Evolutionary conservation across 2,888 invertebrate genomes (phyloP).

Genomic region (Pherbina coryleti): DNA sequence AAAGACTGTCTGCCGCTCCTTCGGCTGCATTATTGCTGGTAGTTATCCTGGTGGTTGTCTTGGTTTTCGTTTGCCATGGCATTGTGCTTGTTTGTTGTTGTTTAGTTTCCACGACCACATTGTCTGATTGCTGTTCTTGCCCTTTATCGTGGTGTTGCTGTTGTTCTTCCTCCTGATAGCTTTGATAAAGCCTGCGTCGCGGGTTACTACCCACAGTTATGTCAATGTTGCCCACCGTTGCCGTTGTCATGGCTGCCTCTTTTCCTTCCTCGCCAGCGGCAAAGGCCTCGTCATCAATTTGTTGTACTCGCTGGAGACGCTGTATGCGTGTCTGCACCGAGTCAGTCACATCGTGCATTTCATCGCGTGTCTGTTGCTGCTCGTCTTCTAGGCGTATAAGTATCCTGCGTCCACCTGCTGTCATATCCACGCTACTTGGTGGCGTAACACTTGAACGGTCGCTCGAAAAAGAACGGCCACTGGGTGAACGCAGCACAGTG

Average conservation of each 20-base stretch:
- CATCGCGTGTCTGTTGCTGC: constrained; percentile 46
- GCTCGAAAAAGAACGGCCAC: constrained; percentile 56
- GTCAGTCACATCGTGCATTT: constrained; percentile 58
- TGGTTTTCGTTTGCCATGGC: constrained; percentile 58
- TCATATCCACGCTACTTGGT: constrained; percentile 62
- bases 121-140: constrained; percentile 39
- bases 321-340: constrained; percentile 56
- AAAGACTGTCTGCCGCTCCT: constrained; percentile 54
- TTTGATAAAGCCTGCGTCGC: constrained; percentile 57
- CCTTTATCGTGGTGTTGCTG: constrained; percentile 45
- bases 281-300: constrained; percentile 24
- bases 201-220: constrained; percentile 63
- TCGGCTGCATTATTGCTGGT: constrained; percentile 25
- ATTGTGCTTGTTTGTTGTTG: constrained; percentile 51
- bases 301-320: constrained; percentile 46
- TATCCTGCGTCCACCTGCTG: constrained; percentile 63
- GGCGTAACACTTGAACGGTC: constrained; percentile 61
- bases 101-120: constrained; percentile 57
- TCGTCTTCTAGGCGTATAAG: constrained; percentile 63
- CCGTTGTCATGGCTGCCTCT: constrained; percentile 56
- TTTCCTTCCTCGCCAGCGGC: constrained; percentile 46
- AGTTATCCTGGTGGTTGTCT: constrained; percentile 59
- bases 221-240: constrained; percentile 61
- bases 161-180: constrained; percentile 45
- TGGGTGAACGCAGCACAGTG: constrained; percentile 54